Percentiles rank a stretch among this genome's conserved stretches.
Conservation (phyloP, 2,797 vertebrate species). For the Austrolebias charrua region DNA sequence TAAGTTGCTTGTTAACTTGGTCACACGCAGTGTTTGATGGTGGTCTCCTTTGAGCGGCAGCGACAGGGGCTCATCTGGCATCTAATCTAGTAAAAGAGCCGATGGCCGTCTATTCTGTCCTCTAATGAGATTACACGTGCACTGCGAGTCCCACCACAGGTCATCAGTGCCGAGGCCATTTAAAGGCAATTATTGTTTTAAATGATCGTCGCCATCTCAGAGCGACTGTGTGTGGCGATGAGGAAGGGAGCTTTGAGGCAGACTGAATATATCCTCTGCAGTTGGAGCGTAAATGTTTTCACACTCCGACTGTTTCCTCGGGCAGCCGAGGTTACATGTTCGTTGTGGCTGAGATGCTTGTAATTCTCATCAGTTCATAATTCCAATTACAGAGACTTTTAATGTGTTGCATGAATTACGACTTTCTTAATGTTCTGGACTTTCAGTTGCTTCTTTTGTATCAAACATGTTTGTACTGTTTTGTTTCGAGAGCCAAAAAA, state of each 20-base stretch:
- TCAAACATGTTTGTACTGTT: too few relatives aligned
- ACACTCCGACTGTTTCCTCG: constrained; percentile 41
- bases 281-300: constrained; percentile 48
- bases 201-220: constrained; percentile 56
- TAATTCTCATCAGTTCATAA: not conserved
- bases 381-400: not conserved
- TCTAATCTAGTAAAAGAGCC: constrained; percentile 83
- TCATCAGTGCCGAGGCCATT: constrained; percentile 73
- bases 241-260: constrained; percentile 35
- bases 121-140: constrained; percentile 85
- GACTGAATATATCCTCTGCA: constrained; percentile 31
- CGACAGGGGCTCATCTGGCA: constrained; percentile 65
- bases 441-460: too few relatives aligned
- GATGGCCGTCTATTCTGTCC: constrained; percentile 72
- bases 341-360: not conserved
- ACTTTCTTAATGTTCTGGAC: not conserved
- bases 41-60: constrained; percentile 71
- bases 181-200: constrained; percentile 79
- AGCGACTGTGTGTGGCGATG: constrained; percentile 30
- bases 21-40: constrained; percentile 64
- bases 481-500: not conserved
- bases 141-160: constrained; percentile 76
- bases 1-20: constrained; percentile 23
- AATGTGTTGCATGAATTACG: not conserved
- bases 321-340: constrained; percentile 22